Percentiles rank a stretch among this genome's conserved stretches.
phyloP scores from a whole-genome alignment of 1,140 invertebrate genomes.

The Tribolium madens region DNA sequence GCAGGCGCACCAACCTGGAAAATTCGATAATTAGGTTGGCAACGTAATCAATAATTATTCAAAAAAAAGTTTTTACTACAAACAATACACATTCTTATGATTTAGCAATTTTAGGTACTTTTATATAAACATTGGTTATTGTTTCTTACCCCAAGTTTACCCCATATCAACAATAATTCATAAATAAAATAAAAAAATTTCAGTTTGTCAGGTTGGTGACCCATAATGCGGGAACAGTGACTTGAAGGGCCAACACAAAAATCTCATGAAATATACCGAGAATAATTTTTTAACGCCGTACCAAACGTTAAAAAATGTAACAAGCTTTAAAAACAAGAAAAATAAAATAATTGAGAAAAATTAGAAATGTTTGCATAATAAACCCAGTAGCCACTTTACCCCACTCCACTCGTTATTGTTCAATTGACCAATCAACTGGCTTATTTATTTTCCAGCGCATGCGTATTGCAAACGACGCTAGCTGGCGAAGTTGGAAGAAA shows the following conservation, averaged over 20 bases:
- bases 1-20: slow-evolving; percentile 8
- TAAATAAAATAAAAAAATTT: neutral
- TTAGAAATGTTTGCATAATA: too few relatives aligned
- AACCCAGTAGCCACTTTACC: neutral
- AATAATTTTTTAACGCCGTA: too few relatives aligned
- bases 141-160: neutral
- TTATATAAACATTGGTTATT: too few relatives aligned
- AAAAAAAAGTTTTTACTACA: neutral
- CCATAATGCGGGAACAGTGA: neutral
- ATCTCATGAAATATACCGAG: neutral
- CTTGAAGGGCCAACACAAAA: neutral
- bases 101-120: too few relatives aligned
- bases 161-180: neutral
- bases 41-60: slow-evolving; percentile 17
- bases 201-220: neutral
- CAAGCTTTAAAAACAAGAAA: too few relatives aligned
- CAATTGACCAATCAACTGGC: neutral
- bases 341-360: too few relatives aligned
- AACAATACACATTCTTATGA: too few relatives aligned
- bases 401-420: neutral
- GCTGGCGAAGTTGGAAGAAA: neutral
- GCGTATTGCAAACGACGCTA: neutral
- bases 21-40: slow-evolving; percentile 25
- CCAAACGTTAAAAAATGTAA: too few relatives aligned
- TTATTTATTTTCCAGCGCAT: neutral